Percentiles rank a stretch among this genome's conserved stretches.
These are phyloP conservation scores for Conus canariensis DNA, from an alignment of 2,888 invertebrate genomes.

Conservation along the genomic window DNA sequence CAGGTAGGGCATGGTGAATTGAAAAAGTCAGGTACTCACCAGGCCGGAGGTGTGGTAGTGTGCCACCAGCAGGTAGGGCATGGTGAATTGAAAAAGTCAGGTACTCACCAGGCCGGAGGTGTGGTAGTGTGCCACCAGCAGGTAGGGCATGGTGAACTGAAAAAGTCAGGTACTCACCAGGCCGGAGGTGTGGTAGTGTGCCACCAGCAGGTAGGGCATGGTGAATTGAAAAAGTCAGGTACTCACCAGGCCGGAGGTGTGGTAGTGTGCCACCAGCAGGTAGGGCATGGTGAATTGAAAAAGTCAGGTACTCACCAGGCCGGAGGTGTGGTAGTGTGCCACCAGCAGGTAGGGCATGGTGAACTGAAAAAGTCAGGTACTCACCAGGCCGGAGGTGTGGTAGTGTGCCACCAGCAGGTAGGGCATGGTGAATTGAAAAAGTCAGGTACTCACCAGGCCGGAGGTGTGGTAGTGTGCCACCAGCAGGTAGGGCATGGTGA, in stretches of 20 bases:
- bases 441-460: no score
- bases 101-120: constrained; percentile 89
- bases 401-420: no score
- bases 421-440: no score
- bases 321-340: constrained; percentile 95
- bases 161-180: constrained; percentile 83
- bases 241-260: constrained; percentile 84
- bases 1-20: constrained; percentile 98
- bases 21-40: constrained; percentile 82
- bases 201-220: constrained; percentile 95
- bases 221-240: constrained; percentile 91
- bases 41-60: constrained; percentile 94
- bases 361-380: constrained; percentile 77
- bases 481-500: no score
- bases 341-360: constrained; percentile 93
- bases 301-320: constrained; percentile 84
- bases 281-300: no score
- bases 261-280: constrained; percentile 80
- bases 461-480: no score
- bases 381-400: no score
- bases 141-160: constrained; percentile 98
- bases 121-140: constrained; percentile 95
- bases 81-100: constrained; percentile 86
- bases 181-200: constrained; percentile 95
- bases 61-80: constrained; percentile 96